Evolutionary conservation across 2,797 vertebrate genomes (phyloP), one percentile per base, ranked within the genome.

Genomic region (Muscicapa striata): DNA sequence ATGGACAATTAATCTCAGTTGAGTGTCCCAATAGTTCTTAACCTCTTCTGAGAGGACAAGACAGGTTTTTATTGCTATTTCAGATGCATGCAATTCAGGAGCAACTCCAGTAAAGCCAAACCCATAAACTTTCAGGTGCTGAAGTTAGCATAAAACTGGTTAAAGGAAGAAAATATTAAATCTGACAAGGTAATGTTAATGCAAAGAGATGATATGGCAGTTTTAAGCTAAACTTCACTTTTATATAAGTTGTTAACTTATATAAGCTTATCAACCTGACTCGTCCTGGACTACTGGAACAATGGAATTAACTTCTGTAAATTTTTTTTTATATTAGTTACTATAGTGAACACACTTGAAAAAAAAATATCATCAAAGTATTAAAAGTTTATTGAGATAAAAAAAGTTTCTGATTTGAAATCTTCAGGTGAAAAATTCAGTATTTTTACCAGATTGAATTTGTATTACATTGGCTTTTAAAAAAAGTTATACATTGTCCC

Each of bases 151-250:
- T 73, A 93, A 95, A 88, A 81, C 23, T 45, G 7, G 32, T 88
- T 84, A 69, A 93, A 86, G 21, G 62, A 75, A 88, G 66, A 73
- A 90, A 90, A 84, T 84, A 61, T 20, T 73, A 68, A 85, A 80
- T 46, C 48, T 93, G 93, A 86, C 76, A 80, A 94, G 84, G 61
- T 80, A 72, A 75, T 72, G 30, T 34, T 34, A 96, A 94, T 78
- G 83, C 84, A 93, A 84, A 92, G 63, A 87, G 70, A 92, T 95
- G 74, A 91, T 94, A 92, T 78, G 92, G 94, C 86, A 95, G 23
- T 90, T 96, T 96, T 73, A 94, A 93, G 84, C 74, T 70, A 94
- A 95, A 93, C 48, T 94, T 96, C 54, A 52, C 24, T 94, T 94
- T 94, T 94, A 62, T 51, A 81, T 94, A 88, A 88, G 23, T 77